Percentiles rank a stretch among this genome's conserved stretches.
Conservation (phyloP, 1,140 invertebrate genomes). For the Drosophila athabasca region DNA sequence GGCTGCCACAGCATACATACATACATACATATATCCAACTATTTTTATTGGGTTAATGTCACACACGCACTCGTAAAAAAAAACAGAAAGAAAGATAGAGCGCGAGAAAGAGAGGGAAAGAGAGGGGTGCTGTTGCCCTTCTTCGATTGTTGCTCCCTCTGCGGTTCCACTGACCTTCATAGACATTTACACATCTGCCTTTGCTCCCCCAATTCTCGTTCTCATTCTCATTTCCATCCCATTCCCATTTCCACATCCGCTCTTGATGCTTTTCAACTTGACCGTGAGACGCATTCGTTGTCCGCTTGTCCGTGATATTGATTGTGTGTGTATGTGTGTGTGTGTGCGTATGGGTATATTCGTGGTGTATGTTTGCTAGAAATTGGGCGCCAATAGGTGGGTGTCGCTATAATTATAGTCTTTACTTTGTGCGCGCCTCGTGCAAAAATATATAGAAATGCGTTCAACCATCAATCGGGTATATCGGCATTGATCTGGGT, state of each 20-base stretch:
- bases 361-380: constrained; percentile 39
- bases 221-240: constrained; percentile 12
- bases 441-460: constrained; percentile 63
- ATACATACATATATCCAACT: constrained; percentile 28
- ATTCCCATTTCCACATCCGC: constrained; percentile 58
- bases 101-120: no score
- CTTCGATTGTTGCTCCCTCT: constrained; percentile 17
- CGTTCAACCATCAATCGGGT: constrained; percentile 23
- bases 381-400: constrained; percentile 78
- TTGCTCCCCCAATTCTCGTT: constrained; percentile 1
- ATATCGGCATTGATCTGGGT: not conserved
- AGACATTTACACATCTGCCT: constrained; percentile 39
- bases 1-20: constrained; percentile 23
- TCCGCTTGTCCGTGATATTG: constrained; percentile 66
- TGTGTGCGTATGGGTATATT: constrained; percentile 18
- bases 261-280: constrained; percentile 81
- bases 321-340: constrained; percentile 37
- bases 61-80: constrained; percentile 43
- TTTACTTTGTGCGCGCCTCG: constrained; percentile 79
- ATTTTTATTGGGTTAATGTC: constrained; percentile 80
- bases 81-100: no score
- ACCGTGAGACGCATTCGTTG: constrained; percentile 66
- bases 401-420: constrained; percentile 82
- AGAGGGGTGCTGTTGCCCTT: constrained; percentile 20
- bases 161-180: constrained; percentile 48